A percentile compares a stretch with the other conserved stretches of the same genome.
These are phyloP conservation scores for Epinephelus coioides DNA, from an alignment of 2,797 vertebrate species.

Conservation along the genomic window DNA sequence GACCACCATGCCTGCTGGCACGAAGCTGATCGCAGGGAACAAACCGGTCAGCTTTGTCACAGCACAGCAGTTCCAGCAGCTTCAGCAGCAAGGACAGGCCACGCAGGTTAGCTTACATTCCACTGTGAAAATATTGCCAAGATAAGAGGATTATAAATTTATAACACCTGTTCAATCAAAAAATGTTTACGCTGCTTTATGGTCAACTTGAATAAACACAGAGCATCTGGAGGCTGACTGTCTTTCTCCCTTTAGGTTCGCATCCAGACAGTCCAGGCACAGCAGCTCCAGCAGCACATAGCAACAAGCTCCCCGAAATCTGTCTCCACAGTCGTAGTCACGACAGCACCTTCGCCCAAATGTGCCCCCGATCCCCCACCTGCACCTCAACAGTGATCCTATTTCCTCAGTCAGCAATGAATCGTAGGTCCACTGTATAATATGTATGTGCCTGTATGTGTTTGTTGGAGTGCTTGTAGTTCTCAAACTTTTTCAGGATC, in stretches of 20 bases:
- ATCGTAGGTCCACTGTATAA: background rate
- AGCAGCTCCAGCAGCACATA: constrained; percentile 95
- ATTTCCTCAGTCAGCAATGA: background rate
- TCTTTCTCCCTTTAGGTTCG: constrained; percentile 87
- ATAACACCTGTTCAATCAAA: background rate
- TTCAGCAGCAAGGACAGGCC: constrained; percentile 98
- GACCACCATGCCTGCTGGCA: constrained; percentile 97
- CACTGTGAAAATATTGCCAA: background rate
- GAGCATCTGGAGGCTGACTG: background rate
- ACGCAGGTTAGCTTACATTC: constrained; percentile 89
- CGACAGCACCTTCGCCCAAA: constrained; percentile 93
- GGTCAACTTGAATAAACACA: background rate
- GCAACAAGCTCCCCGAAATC: constrained; percentile 91
- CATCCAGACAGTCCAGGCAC: constrained; percentile 94
- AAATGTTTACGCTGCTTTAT: background rate
- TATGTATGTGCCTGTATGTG: background rate
- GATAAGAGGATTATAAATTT: background rate
- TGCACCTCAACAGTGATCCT: constrained; percentile 61
- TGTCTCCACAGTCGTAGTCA: constrained; percentile 96
- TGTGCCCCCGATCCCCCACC: constrained; percentile 90
- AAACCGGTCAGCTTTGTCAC: constrained; percentile 99
- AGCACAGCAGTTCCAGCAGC: constrained; percentile 97
- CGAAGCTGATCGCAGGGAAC: constrained; percentile 97
- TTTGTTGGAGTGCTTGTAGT: background rate
- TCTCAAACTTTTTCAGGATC: background rate